Evolutionary conservation across 2,888 invertebrate genomes (phyloP).

Genomic region (Eumacrocentrus americanus): DNA sequence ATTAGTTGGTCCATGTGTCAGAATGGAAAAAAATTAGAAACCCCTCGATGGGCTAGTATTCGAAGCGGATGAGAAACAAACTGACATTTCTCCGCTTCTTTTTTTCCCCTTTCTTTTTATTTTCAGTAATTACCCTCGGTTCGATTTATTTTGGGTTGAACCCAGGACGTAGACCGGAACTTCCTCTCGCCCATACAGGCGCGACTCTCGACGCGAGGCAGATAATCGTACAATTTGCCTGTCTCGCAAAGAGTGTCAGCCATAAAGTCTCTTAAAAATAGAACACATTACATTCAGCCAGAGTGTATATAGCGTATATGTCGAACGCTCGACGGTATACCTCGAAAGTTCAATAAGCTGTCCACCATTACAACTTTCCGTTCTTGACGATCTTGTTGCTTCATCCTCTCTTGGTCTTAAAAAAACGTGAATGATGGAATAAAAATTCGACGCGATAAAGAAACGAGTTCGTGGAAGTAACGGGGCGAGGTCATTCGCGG

Average conservation of each 20-base stretch:
- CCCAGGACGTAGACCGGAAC: slow-evolving; percentile 31
- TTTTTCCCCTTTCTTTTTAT: slow-evolving; percentile 2
- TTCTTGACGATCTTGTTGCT: slow-evolving; percentile 21
- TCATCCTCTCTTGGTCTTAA: slow-evolving; percentile 10
- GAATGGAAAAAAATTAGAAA: slow-evolving; percentile 1
- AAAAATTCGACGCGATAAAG: slow-evolving; percentile 14
- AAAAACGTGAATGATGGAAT: slow-evolving; percentile 2
- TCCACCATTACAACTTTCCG: slow-evolving; percentile 14
- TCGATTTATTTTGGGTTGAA: slow-evolving; percentile 29
- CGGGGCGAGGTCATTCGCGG: slow-evolving; percentile 24
- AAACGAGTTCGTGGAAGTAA: slow-evolving; percentile 23
- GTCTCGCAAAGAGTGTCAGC: slow-evolving; percentile 30
- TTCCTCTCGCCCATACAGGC: slow-evolving; percentile 25
- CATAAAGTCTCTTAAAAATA: slow-evolving; percentile 11
- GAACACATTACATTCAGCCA: slow-evolving; percentile 1
- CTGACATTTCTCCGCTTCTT: background rate
- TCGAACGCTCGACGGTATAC: slow-evolving; percentile 14
- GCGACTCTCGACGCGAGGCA: slow-evolving; percentile 35
- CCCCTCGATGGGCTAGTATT: background rate
- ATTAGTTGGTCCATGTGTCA: background rate
- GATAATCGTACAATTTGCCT: slow-evolving; percentile 40
- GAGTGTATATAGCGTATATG: background rate
- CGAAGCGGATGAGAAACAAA: slow-evolving; percentile 25
- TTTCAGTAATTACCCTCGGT: slow-evolving; percentile 18
- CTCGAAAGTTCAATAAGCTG: background rate